Evolutionary conservation across 2,888 invertebrate genomes (phyloP), one percentile per base, ranked within the genome.

Genomic region (Tethea ocularis): DNA sequence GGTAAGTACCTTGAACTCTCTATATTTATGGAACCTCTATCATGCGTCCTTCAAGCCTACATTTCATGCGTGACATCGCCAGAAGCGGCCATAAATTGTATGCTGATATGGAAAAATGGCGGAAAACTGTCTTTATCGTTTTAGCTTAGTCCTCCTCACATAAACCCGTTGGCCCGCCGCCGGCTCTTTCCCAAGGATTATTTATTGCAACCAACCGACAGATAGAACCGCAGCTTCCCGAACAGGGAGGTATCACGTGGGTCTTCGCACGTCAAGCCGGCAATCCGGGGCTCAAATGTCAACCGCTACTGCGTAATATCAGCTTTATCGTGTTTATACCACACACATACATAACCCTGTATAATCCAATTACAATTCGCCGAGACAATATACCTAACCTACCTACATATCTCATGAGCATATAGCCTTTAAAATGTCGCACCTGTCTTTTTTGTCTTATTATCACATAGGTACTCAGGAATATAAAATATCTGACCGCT

Each of bases 141-240:
- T 29, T 29, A 29, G 29, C 29, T 29, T 73, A 75, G 76, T 76
- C 75, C 73, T 52, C 8, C 66, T 68, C 70, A n/a, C n/a, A 72
- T 78, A 78, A 77, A 78, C 68, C 58, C 57, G 52, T 63, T 62
- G 58, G 61, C 70, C 65, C 61, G 65, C 67, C 29, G 36, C 15
- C 15, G 69, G 72, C 77, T 70, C 75, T 72, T 72, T 66, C 61
- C 72, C 68, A 58, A 51, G 63, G 66, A 69, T 78, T 83, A 84
- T 81, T 80, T 79, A 80, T 83, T 78, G 75, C 75, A 76, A 76
- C 73, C 69, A 72, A 69, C 67, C 70, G 73, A 69, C 67, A 75
- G 72, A 72, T 78, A 82, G 74, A 82, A 85, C 88, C 87, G 74
- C 89, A 88, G 85, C 82, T 88, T 90, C 88, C 89, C 82, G 80